A percentile compares a stretch with the other conserved stretches of the same genome.
Evolutionary conservation across 2,797 vertebrate species (phyloP).

Genomic region (Allochrocebus solatus): DNA sequence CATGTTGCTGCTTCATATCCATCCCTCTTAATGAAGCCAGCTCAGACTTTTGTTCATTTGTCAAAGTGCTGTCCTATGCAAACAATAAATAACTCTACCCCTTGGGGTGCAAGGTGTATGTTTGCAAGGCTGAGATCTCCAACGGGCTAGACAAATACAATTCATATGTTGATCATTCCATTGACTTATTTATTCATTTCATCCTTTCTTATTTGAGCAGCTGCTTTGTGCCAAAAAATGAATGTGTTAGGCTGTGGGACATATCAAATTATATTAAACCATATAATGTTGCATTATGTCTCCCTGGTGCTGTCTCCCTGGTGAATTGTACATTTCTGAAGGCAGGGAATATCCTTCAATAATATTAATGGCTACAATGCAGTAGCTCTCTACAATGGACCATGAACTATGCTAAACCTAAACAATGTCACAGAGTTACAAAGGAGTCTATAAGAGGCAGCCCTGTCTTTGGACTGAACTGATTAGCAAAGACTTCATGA

Average conservation of each 20-base stretch:
- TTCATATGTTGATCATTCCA: constrained; percentile 50
- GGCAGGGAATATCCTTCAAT: background rate
- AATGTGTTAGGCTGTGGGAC: background rate
- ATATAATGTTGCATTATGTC: background rate
- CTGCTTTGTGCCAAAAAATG: background rate
- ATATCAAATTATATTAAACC: background rate
- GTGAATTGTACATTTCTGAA: background rate
- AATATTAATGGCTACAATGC: background rate
- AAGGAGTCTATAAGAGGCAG: background rate
- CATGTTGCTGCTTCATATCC: constrained; percentile 80
- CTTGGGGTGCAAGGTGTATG: constrained; percentile 49
- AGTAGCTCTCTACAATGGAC: background rate
- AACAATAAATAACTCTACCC: constrained; percentile 45
- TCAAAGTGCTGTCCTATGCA: constrained; percentile 61
- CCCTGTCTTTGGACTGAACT: background rate
- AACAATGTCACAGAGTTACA: background rate
- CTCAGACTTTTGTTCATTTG: constrained; percentile 60
- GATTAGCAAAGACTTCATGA: background rate
- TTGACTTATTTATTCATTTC: background rate
- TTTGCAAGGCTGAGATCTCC: constrained; percentile 48
- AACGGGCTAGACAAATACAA: constrained; percentile 44
- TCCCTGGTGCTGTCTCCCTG: background rate
- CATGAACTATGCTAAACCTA: background rate
- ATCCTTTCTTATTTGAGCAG: constrained; percentile 11
- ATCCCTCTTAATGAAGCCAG: constrained; percentile 83